Base-by-base conservation (phyloP, 2,113 vertebrate species). In the Sebastes schlegelii region DNA sequence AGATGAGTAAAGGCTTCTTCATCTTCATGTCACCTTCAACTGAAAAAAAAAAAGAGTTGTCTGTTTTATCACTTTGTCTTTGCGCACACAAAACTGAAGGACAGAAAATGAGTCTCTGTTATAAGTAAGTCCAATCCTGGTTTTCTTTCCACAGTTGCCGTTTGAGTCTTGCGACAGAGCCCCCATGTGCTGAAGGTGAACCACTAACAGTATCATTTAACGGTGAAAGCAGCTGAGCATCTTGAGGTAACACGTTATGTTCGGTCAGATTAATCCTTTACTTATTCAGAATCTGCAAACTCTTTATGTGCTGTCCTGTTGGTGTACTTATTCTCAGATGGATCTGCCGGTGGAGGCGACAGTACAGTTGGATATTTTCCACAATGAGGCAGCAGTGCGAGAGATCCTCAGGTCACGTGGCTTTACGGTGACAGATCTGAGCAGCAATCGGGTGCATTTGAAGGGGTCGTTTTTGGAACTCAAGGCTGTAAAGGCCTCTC, bases 381-480 rank as follows among this genome's bases (percentile, higher is more conserved):
- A 5, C 57, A 1, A 86, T 5, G 2, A 21, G 40, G 0, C 0
- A 0, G 6, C 19, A 13, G 91, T 87, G 26, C 2, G 0, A 4
- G 3, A 21, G 1, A 58, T 94, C 62, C 80, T 96, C 61, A 0
- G 0, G 3, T 69, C 0, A 0, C 67, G 93, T 16, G 75, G 23
- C 34, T 90, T 96, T 6, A 0, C 5, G 5, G 0, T 91, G 48
- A 2, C 4, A 9, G 5, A 77, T 19, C 14, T 23, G 12, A 2
- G 1, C 1, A 0, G n/a, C 8, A 43, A 34, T 6, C 51, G 2
- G 34, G 23, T 93, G 5, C 58, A 12, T 4, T 73, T 95, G 13
- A 21, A 74, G 34, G 95, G 95, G 0, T 80, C 80, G 2, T 95
- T 96, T 79, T 42, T 65, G 21, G 23, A 80, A 5, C 91, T 96